Percentiles rank a stretch among this genome's conserved stretches.
Conservation (phyloP, 2,888 invertebrate genomes). For the Drosophila flavopinicola region DNA sequence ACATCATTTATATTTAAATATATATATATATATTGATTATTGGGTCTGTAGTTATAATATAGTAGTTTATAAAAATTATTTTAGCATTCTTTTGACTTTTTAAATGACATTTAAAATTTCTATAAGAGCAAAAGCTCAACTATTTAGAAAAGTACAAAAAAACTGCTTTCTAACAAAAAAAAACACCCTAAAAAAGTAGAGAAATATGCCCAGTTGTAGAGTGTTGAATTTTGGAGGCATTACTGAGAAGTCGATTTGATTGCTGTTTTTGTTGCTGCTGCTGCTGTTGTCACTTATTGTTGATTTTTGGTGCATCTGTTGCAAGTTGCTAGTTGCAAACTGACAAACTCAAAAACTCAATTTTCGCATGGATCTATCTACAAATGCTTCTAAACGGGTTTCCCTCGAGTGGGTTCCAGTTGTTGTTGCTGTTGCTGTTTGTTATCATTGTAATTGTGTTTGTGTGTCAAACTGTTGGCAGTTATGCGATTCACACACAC, state of each 20-base stretch:
- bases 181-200: not conserved
- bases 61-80: too few relatives aligned
- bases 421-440: conserved; percentile 22
- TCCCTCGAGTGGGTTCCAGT: conserved; percentile 20
- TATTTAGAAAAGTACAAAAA: too few relatives aligned
- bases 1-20: too few relatives aligned
- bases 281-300: conserved; percentile 14
- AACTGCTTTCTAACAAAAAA: not conserved
- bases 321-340: conserved; percentile 30
- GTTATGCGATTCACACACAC: conserved; percentile 56
- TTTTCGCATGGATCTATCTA: conserved; percentile 46
- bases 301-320: conserved; percentile 11
- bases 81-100: too few relatives aligned
- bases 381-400: conserved; percentile 56
- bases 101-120: too few relatives aligned
- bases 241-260: conserved; percentile 30
- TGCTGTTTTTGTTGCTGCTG: conserved; percentile 1
- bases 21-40: too few relatives aligned
- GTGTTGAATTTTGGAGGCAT: conserved; percentile 24
- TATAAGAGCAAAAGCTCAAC: too few relatives aligned
- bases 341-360: conserved; percentile 52
- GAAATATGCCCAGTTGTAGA: not conserved
- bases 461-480: conserved; percentile 75
- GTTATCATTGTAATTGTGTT: conserved; percentile 76
- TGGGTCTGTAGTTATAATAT: too few relatives aligned